Percentiles rank a stretch among this genome's conserved stretches.
These are phyloP conservation scores for Serinus canaria DNA, from an alignment of 2,113 vertebrate genomes.

Conservation along the genomic window DNA sequence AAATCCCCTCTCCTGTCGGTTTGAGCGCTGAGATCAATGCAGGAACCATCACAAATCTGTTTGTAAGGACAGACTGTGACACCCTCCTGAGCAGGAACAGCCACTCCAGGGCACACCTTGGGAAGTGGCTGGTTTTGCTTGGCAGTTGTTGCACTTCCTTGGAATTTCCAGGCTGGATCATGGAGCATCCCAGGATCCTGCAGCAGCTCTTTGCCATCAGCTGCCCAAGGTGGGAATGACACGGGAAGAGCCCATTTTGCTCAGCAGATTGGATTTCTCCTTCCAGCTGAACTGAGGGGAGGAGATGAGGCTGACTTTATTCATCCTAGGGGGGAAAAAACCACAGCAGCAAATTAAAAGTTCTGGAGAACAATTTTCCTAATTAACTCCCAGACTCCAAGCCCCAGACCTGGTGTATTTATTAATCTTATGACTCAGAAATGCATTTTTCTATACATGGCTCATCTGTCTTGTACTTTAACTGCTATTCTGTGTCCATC, in stretches of 20 bases:
- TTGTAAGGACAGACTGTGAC: too few species aligned
- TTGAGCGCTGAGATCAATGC: too few species aligned
- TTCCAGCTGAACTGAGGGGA: background rate
- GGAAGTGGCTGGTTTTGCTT: background rate
- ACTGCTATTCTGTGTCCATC: background rate
- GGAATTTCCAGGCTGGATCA: background rate
- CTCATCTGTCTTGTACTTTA: background rate
- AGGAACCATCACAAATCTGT: too few species aligned
- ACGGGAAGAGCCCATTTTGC: background rate
- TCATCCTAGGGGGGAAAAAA: background rate
- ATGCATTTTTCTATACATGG: background rate
- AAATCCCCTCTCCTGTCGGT: too few species aligned
- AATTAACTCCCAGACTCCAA: background rate
- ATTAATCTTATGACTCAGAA: background rate
- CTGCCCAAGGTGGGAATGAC: background rate
- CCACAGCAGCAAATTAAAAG: background rate
- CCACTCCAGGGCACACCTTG: background rate
- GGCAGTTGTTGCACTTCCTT: background rate
- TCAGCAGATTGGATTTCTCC: background rate
- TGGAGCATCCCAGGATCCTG: background rate
- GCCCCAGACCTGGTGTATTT: background rate
- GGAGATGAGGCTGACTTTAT: background rate
- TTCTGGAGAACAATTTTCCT: background rate
- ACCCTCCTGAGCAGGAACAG: background rate
- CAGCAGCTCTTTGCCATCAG: background rate